Evolutionary conservation across 1,140 invertebrate species (phyloP), one percentile per base, ranked within the genome.

Genomic region (Panulirus ornatus): DNA sequence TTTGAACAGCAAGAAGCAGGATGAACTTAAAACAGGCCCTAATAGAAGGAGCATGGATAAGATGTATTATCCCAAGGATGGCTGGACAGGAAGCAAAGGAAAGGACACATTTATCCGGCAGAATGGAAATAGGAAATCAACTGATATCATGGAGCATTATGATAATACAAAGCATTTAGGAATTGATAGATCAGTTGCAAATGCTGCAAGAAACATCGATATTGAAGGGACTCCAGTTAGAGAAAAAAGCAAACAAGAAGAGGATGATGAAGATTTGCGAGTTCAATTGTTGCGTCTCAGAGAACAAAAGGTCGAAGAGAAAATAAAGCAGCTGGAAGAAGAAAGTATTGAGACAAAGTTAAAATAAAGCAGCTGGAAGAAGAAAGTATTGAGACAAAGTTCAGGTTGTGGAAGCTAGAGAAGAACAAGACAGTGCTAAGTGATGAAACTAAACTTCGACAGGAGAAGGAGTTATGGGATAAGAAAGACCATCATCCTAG

Each of bases 341-440:
- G 85, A 88, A 66, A 88, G 85, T 38, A 79, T 79, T 79, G 85
- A 88, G 81, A 88, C 85, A 44, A 88, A 88, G 38, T 79, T 22
- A 78, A 88, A 66, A 36, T 88, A 16, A 88, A 54, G 30, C 66
- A 79, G 27, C 34, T 88, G 27, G 85, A 88, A 34, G 85, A 88
- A 70, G 85, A 88, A 66, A 88, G 85, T 38, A 79, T 79, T 79
- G 85, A 88, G 81, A 88, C 85, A 44, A 75, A 88, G 36, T 88
- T 79, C 16, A 78, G 66, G 75, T 36, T 88, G 30, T 79, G 38
- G 73, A 36, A 88, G 36, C 54, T 88, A 22, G 27, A 88, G 54
- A 88, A 70, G 19, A 87, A 63, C 22, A 76, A 38, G 14, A 51
- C 38, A 78, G 9, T 27, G 40, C 11, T 44, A 2, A 71, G 42